Base-by-base conservation (phyloP, 2,113 vertebrate species). In the Crypturellus undulatus region DNA sequence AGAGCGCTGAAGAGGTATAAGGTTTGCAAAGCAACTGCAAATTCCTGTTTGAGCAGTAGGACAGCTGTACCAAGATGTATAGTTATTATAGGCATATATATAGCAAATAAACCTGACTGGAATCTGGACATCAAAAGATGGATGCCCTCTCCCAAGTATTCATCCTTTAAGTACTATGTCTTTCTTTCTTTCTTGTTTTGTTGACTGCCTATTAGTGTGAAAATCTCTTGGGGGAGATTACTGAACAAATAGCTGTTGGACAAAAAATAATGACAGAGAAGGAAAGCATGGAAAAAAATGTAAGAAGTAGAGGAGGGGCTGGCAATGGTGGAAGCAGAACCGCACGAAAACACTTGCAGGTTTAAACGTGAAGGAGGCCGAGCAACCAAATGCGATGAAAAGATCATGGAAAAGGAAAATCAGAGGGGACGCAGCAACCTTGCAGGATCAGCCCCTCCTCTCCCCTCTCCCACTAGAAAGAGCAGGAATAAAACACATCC, bases 211-310 rank as follows among this genome's bases (percentile, higher is more conserved):
- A 94, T 96, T 97, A 96, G 93, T 81, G 93, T 91, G 79, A 77
- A 92, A 96, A 97, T 96, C 96, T 95, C 94, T 90, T 93, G 92
- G 84, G 93, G 79, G 76, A 96, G 90, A 97, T 96, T 96, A 96
- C 86, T 85, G 93, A 95, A 94, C 92, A 95, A 96, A 96, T 95
- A 96, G 86, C 93, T 96, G 89, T 94, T 96, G 93, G 96, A 94
- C 89, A 93, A 89, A 56, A 97, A 97, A 93, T 94, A 95, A 96
- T 92, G 94, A 94, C 90, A 92, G 69, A 65, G 77, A 96, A 95
- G 62, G 76, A 92, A 94, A 79, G 58, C 38, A 28, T 0, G 51
- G 10, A 21, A 84, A 87, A 84, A 86, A 84, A 63, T 2, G 14
- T 81, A 92, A 93, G 71, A 85, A 75, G 86, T 34, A 42, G 34